Percentiles rank a stretch among this genome's conserved stretches.
These are phyloP conservation scores for Dichetophora obliterata DNA, from an alignment of 2,888 invertebrate species.

Conservation along the genomic window DNA sequence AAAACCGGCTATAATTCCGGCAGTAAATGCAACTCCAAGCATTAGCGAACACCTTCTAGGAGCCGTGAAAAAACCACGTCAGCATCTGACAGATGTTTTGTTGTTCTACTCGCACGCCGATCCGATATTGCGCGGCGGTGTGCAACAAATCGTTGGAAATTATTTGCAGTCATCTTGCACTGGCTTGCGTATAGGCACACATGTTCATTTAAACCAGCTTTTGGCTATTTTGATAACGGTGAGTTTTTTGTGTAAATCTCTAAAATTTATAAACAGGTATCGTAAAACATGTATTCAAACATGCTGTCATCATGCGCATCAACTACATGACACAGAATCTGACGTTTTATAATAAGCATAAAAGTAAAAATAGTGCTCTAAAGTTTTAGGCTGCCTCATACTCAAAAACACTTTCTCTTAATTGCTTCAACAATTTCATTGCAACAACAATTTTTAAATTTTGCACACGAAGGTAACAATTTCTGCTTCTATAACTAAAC, in stretches of 20 bases:
- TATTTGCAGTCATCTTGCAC: slow-evolving; percentile 61
- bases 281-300: too few relatives aligned
- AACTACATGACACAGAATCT: too few relatives aligned
- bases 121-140: slow-evolving; percentile 68
- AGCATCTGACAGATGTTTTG: slow-evolving; percentile 60
- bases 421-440: too few relatives aligned
- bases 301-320: too few relatives aligned
- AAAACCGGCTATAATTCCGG: background rate
- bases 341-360: too few relatives aligned
- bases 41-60: slow-evolving; percentile 5
- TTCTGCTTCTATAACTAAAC: too few relatives aligned
- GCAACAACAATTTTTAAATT: too few relatives aligned
- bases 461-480: too few relatives aligned
- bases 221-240: slow-evolving; percentile 67
- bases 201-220: slow-evolving; percentile 60
- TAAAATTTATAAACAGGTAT: too few relatives aligned
- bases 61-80: slow-evolving; percentile 37
- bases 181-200: slow-evolving; percentile 50
- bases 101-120: slow-evolving; percentile 66
- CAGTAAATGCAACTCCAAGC: background rate
- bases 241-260: slow-evolving; percentile 41
- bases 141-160: slow-evolving; percentile 67
- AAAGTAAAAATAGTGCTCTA: too few relatives aligned
- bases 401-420: too few relatives aligned
- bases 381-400: too few relatives aligned